Percentiles rank a stretch among this genome's conserved stretches.
phyloP scores from a whole-genome alignment of 2,888 invertebrate genomes.

The Sturmia bella region DNA sequence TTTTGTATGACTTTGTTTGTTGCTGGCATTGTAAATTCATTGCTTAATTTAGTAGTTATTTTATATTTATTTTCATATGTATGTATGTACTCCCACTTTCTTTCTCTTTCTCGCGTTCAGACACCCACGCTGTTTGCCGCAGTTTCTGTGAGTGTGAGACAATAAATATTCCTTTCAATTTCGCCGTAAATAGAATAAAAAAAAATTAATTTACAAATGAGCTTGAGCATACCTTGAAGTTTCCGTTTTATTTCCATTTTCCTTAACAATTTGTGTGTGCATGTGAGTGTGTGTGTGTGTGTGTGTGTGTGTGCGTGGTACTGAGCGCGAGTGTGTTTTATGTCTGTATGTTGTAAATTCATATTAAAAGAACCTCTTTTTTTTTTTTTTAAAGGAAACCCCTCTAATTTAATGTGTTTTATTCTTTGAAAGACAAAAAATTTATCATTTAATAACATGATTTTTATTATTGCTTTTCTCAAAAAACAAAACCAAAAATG shows the following conservation, averaged over 20 bases:
- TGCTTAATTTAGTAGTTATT: constrained; percentile 66
- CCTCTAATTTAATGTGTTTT: constrained; percentile 40
- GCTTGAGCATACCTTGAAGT: constrained; percentile 62
- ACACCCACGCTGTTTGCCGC: constrained; percentile 17
- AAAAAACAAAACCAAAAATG: constrained; percentile 5
- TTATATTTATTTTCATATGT: constrained; percentile 44
- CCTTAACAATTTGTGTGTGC: constrained; percentile 15
- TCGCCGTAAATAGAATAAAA: constrained; percentile 50
- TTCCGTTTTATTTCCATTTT: constrained; percentile 41
- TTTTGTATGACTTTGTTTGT: constrained; percentile 41
- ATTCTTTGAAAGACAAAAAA: constrained; percentile 51
- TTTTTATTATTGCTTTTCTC: constrained; percentile 20
- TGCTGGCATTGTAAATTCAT: constrained; percentile 58
- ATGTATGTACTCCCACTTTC: constrained; percentile 15
- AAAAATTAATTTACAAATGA: constrained; percentile 67
- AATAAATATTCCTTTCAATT: constrained; percentile 59
- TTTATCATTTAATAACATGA: constrained; percentile 51
- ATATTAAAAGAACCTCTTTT: constrained; percentile 19
- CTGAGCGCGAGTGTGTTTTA: constrained; percentile 13
- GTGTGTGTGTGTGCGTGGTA: constrained; percentile 9
- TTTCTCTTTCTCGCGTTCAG: background rate
- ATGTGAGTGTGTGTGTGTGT: background rate
- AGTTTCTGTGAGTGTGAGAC: constrained; percentile 57
- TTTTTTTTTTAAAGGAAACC: background rate
- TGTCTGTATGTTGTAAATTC: constrained; percentile 33